Evolutionary conservation across 2,888 invertebrate genomes (phyloP).

Genomic region (Ophioninae sp.): DNA sequence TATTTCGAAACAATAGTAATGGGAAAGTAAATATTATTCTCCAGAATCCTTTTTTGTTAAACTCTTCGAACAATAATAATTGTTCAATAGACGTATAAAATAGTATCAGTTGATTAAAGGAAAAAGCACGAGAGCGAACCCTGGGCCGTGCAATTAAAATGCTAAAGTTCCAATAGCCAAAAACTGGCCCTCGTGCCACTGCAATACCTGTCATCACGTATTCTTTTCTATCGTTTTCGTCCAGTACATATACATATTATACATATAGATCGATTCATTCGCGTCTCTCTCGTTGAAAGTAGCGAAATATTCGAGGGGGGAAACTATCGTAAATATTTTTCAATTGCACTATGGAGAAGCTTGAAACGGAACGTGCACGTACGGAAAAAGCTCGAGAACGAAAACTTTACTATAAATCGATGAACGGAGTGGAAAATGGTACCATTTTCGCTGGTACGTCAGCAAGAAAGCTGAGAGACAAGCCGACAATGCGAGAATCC

Average conservation of each 20-base stretch:
- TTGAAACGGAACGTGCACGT: not conserved
- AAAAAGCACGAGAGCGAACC: not conserved
- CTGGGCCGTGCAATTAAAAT: not conserved
- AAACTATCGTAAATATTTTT: not conserved
- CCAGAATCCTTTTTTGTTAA: too few relatives aligned
- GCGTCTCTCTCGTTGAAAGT: not conserved
- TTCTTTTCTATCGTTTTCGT: not conserved
- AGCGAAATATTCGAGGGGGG: not conserved
- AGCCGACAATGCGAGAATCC: not conserved
- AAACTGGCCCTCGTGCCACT: not conserved
- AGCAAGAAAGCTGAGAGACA: not conserved
- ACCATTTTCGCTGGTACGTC: not conserved
- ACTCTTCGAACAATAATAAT: too few relatives aligned
- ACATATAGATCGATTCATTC: not conserved
- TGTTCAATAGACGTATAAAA: not conserved
- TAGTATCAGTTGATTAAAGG: not conserved
- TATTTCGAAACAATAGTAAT: not conserved
- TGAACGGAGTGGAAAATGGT: not conserved
- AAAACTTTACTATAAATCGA: not conserved
- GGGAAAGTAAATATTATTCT: too few relatives aligned
- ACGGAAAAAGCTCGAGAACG: not conserved
- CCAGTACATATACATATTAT: not conserved
- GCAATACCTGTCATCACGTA: not conserved
- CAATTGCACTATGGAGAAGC: not conserved
- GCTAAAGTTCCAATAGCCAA: not conserved